Conservation (phyloP, 2,113 vertebrate species). For the Penelope pileata region DNA sequence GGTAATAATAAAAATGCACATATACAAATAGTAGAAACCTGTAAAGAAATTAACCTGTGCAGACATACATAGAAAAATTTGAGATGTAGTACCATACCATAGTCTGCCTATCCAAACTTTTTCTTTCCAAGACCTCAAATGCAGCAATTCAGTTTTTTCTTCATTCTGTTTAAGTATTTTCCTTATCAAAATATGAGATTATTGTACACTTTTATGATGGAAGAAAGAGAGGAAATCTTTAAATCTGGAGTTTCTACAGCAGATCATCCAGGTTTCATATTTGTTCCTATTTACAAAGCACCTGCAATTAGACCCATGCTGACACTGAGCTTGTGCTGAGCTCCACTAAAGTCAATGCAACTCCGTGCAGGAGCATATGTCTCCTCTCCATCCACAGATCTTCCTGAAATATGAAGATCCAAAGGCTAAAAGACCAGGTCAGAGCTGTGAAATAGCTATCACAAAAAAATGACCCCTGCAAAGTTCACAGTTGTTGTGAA, state of each 20-base stretch:
- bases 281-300: not conserved
- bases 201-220: not conserved
- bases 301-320: not conserved
- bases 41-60: not conserved
- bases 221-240: not conserved
- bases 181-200: not conserved
- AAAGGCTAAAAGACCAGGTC: not conserved
- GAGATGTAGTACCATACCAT: not conserved
- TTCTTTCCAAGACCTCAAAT: not conserved
- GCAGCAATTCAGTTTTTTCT: not conserved
- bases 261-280: not conserved
- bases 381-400: not conserved
- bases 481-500: not conserved
- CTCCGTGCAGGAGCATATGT: accelerated
- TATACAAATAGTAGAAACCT: not conserved
- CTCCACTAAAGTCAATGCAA: not conserved
- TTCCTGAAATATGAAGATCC: not conserved
- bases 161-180: not conserved
- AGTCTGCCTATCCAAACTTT: not conserved
- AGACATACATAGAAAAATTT: not conserved
- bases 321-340: not conserved
- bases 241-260: not conserved
- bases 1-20: not conserved
- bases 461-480: not conserved
- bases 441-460: not conserved